phyloP scores from a whole-genome alignment of 2,113 vertebrate species.

The Chamaetylas fuelleborni region DNA sequence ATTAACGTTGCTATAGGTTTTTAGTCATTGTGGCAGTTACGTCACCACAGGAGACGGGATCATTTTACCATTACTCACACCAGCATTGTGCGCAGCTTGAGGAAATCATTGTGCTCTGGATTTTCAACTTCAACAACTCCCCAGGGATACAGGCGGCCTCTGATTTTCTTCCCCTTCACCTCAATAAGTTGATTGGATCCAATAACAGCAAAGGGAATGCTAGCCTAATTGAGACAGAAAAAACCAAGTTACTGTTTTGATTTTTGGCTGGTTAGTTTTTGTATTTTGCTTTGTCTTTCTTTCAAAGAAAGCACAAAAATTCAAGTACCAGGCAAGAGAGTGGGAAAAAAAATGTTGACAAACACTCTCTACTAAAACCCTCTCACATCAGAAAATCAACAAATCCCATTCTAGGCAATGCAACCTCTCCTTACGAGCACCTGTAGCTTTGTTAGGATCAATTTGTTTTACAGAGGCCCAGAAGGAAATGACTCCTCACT shows the following conservation, averaged over 20 bases:
- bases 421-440: neutral
- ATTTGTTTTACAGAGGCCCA: neutral
- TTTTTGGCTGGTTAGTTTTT: neutral
- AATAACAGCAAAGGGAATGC: conserved; percentile 87
- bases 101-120: conserved; percentile 92
- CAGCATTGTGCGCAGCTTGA: conserved; percentile 85
- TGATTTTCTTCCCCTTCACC: conserved; percentile 91
- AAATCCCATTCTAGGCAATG: neutral
- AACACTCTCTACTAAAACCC: neutral
- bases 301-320: neutral
- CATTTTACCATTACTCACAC: conserved; percentile 76
- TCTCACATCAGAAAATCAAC: neutral
- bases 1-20: neutral
- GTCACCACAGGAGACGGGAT: neutral
- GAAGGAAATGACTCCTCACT: neutral
- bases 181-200: conserved; percentile 90
- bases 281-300: neutral
- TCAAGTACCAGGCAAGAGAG: neutral
- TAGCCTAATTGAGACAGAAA: conserved; percentile 69
- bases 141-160: conserved; percentile 84
- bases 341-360: neutral
- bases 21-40: neutral
- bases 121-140: conserved; percentile 88
- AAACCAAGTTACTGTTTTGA: neutral
- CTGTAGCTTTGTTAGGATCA: neutral